phyloP scores from a whole-genome alignment of 2,888 invertebrate species.

The Schrankia costaestrigalis region DNA sequence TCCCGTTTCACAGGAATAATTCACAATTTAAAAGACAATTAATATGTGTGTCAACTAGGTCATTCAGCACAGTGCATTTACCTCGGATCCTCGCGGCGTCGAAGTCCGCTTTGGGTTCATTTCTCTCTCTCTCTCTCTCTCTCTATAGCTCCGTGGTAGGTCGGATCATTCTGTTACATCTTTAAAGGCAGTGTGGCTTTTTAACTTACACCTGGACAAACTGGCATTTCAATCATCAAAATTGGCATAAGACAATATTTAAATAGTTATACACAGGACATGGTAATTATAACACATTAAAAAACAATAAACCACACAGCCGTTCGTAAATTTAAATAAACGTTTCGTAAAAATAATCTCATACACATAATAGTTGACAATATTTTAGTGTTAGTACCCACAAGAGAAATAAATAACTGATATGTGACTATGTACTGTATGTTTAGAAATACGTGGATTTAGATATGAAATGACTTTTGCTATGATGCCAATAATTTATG shows the following conservation, averaged over 20 bases:
- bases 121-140: constrained; percentile 53
- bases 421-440: constrained; percentile 25
- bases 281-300: constrained; percentile 26
- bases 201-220: constrained; percentile 75
- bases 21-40: constrained; percentile 34
- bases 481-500: constrained; percentile 7
- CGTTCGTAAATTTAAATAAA: constrained; percentile 32
- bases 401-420: constrained; percentile 59
- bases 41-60: constrained; percentile 41
- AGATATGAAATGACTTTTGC: constrained; percentile 19
- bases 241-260: constrained; percentile 51
- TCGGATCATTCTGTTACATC: constrained; percentile 58
- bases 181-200: constrained; percentile 75
- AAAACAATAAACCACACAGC: constrained; percentile 64
- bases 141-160: constrained; percentile 62
- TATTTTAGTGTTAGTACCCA: constrained; percentile 47
- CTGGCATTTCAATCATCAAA: constrained; percentile 65
- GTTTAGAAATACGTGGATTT: constrained; percentile 17
- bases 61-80: constrained; percentile 71
- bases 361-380: constrained; percentile 43
- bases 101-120: constrained; percentile 49
- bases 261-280: constrained; percentile 28
- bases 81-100: constrained; percentile 69
- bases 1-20: constrained; percentile 32
- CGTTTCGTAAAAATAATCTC: constrained; percentile 34